phyloP scores from a whole-genome alignment of 2,797 vertebrate species.

The Philypnodon macrostomus region DNA sequence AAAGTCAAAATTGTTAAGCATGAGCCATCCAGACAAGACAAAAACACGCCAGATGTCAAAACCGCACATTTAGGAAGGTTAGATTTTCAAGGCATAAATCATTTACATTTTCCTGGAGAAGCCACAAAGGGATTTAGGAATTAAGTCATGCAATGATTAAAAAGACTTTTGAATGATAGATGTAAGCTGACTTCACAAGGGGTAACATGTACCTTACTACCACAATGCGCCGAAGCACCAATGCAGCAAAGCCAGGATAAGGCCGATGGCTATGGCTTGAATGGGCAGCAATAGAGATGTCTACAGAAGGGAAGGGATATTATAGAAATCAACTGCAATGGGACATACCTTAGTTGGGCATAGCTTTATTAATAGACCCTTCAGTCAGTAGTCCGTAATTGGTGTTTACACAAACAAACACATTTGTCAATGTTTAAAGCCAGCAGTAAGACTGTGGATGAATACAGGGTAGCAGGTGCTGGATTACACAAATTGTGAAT shows the following conservation, averaged over 20 bases:
- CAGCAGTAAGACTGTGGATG: conserved; percentile 32
- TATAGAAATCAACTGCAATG: conserved; percentile 84
- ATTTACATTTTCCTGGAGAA: conserved; percentile 29
- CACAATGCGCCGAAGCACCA: conserved; percentile 99
- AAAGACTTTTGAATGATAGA: conserved; percentile 54
- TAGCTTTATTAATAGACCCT: conserved; percentile 51
- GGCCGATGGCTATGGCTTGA: conserved; percentile 98
- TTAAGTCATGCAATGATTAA: conserved; percentile 64
- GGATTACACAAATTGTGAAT: conserved; percentile 25
- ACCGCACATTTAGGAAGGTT: conserved; percentile 62
- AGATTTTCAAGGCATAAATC: conserved; percentile 30
- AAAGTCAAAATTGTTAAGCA: conserved; percentile 60
- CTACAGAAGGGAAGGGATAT: conserved; percentile 99
- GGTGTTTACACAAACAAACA: conserved; percentile 34
- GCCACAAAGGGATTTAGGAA: conserved; percentile 47
- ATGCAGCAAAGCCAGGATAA: conserved; percentile 99
- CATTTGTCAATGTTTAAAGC: conserved; percentile 38
- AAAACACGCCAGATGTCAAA: conserved; percentile 76
- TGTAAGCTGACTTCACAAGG: conserved; percentile 71
- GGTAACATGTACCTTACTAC: conserved; percentile 98
- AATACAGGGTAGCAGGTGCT: conserved; percentile 26
- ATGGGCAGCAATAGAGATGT: conserved; percentile 96
- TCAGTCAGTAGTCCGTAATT: conserved; percentile 40
- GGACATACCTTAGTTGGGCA: conserved; percentile 59
- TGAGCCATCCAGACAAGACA: conserved; percentile 74